phyloP scores from a whole-genome alignment of 1,140 invertebrate species.

The Akabosia matsudoensis region DNA sequence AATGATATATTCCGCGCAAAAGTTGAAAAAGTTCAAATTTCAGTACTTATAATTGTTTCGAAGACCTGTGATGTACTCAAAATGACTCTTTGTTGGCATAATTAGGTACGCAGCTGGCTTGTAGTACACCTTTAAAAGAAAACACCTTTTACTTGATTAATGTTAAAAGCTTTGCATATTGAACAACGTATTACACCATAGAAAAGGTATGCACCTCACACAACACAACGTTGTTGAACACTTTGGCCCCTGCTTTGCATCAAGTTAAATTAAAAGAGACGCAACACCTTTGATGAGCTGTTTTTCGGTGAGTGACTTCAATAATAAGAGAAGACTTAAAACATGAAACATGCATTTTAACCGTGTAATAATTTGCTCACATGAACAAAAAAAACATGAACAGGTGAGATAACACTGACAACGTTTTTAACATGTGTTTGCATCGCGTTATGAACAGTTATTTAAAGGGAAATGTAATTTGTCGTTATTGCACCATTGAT shows the following conservation, averaged over 20 bases:
- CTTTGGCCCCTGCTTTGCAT: neutral
- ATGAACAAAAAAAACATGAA: neutral
- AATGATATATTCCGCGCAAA: too few species aligned
- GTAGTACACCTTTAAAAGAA: too few species aligned
- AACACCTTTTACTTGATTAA: too few species aligned
- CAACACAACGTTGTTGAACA: neutral
- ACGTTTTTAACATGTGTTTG: constrained; percentile 5
- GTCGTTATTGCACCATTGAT: neutral
- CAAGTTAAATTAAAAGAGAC: neutral
- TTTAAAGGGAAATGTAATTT: neutral
- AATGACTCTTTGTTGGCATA: too few species aligned
- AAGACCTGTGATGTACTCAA: too few species aligned
- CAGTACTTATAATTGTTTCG: too few species aligned
- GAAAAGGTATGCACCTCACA: too few species aligned
- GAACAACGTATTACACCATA: too few species aligned
- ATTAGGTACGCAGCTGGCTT: too few species aligned
- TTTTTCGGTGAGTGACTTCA: neutral
- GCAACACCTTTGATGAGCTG: neutral
- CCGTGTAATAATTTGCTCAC: neutral
- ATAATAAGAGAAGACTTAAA: neutral
- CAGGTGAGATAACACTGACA: neutral
- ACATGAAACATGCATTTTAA: neutral
- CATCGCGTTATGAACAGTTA: neutral
- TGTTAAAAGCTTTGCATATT: too few species aligned
- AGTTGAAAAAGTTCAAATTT: too few species aligned